Base-by-base conservation (phyloP, 1,140 invertebrate species). In the Monochamus saltuarius region DNA sequence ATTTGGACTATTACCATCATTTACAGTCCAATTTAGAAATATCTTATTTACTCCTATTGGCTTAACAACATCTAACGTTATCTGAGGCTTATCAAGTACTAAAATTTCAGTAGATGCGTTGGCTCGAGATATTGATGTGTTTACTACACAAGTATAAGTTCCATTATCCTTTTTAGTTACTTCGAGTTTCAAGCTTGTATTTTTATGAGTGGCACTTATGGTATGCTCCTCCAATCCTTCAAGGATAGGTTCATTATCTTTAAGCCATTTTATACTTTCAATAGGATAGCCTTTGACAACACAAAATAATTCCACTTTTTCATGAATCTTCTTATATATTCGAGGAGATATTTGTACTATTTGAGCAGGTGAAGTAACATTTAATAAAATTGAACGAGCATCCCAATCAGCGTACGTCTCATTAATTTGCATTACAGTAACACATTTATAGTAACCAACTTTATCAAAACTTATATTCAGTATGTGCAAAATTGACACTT, bases 11-110 rank as follows among this genome's bases (percentile, higher is more conserved):
- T 93, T 92, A 60, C 89, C 89, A 58, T 89, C 83, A 52, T 87
- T 83, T 0, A 91, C 78, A 0, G 90, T 92, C 90, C 90, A 94
- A 74, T 92, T 92, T 0, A 92, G 68, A 73, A 84, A 94, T 45
- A 94, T 85, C 73, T 87, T 85, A 10, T 81, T 80, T 10, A 84
- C 83, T 19, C 88, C 89, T 6, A 93, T 87, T 0, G 88, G 84
- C 74, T 89, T 90, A 1, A 89, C 84, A 52, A 84, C 85, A 70
- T 90, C 87, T 56, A 92, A 84, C 50, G 79, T 82, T 0, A 92
- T 81, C 70, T 85, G 82, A 2, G 91, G 90, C 62, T 82, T 81
- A 64, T 89, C 88, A 67, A 85, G 79, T 1, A 90, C 83, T 56
- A 87, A 81, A 1, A 90, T 73, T 10, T 83, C 79, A 6, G 80